phyloP scores from a whole-genome alignment of 2,888 invertebrate genomes.

The Dyspetes luteomarginatus region DNA sequence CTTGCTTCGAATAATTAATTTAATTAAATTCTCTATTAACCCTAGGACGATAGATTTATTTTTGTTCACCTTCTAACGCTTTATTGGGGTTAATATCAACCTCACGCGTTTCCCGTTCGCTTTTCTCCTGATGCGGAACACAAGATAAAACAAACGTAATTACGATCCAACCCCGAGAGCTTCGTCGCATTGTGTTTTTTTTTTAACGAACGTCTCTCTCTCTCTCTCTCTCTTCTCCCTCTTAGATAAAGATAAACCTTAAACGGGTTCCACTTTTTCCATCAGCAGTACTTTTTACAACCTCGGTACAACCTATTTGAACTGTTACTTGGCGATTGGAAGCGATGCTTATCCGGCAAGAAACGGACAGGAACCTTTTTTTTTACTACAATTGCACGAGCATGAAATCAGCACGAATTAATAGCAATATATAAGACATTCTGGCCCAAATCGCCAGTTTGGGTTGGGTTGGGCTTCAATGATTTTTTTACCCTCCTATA shows the following conservation, averaged over 20 bases:
- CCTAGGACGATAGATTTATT: no score
- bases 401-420: no score
- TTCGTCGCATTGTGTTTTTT: not conserved
- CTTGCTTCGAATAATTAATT: no score
- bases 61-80: no score
- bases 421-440: not conserved
- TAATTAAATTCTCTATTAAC: no score
- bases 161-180: not conserved
- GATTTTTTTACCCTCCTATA: no score
- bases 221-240: not conserved
- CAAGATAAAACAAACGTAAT: not conserved
- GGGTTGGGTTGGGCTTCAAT: no score
- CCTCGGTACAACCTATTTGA: conserved; percentile 44
- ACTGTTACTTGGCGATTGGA: conserved; percentile 55
- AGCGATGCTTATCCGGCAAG: conserved; percentile 26
- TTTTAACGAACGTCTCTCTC: not conserved
- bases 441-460: not conserved
- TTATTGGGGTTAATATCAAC: no score
- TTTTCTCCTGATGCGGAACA: no score
- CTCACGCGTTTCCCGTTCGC: no score
- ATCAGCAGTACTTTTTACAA: conserved; percentile 45
- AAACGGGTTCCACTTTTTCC: conserved; percentile 51
- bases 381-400: no score
- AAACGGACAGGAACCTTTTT: conserved; percentile 25
- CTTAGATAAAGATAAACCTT: conserved; percentile 53